Evolutionary conservation across 2,113 vertebrate genomes (phyloP).

Genomic region (Pontoporia blainvillei): DNA sequence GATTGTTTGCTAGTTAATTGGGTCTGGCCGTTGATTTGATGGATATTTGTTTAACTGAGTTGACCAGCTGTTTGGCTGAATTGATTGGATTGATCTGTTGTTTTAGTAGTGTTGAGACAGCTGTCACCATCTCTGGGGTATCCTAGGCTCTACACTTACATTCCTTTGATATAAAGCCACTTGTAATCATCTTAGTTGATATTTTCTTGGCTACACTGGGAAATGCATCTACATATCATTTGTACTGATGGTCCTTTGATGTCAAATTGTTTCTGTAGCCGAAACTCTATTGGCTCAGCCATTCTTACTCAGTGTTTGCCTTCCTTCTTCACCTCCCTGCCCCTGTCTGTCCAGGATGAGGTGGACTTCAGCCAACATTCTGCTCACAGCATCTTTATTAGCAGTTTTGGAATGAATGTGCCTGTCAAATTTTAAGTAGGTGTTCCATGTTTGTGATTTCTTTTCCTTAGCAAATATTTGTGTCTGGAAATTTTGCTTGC

Average conservation of each 20-base stretch:
- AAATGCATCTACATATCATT: neutral
- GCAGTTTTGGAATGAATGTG: neutral
- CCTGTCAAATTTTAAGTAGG: conserved; percentile 17
- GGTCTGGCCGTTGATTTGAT: neutral
- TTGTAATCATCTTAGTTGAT: neutral
- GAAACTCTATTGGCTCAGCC: neutral
- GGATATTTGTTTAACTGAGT: conserved; percentile 13
- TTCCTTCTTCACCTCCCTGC: neutral
- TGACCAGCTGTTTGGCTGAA: conserved; percentile 2
- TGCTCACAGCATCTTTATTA: conserved; percentile 25
- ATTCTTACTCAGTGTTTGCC: neutral
- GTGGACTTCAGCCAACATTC: neutral
- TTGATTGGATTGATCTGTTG: neutral
- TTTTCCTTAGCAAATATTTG: conserved; percentile 54
- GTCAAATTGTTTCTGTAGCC: neutral
- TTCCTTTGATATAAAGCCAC: neutral
- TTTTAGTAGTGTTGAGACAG: neutral
- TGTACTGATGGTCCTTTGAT: neutral
- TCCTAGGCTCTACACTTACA: neutral
- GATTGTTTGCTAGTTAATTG: neutral
- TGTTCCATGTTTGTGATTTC: conserved; percentile 41
- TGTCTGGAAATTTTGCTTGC: conserved; percentile 59
- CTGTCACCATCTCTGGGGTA: neutral
- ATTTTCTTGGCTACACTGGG: neutral
- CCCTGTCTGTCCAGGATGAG: neutral